A percentile compares a stretch with the other conserved stretches of the same genome.
Conservation (phyloP, 2,797 vertebrate genomes). For the Acrossocheilus fasciatus region DNA sequence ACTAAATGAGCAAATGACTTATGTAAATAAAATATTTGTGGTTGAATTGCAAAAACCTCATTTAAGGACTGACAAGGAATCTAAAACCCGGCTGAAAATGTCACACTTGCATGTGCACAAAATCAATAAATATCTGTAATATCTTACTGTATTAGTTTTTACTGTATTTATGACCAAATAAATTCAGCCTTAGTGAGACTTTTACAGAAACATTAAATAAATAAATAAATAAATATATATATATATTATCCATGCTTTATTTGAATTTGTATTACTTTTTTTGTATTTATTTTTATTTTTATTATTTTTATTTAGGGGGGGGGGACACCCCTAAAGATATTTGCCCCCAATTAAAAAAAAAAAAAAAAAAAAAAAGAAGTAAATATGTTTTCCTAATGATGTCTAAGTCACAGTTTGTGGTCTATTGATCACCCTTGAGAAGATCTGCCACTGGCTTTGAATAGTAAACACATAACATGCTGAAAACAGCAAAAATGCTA, state of each 20-base stretch:
- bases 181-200: not conserved
- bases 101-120: not conserved
- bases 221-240: too few relatives aligned
- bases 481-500: slow-evolving; percentile 4
- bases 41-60: not conserved
- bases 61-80: not conserved
- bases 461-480: slow-evolving; percentile 47
- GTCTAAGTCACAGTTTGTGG: not conserved
- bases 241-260: too few relatives aligned
- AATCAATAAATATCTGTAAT: not conserved
- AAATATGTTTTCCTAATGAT: slow-evolving; percentile 46
- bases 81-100: not conserved
- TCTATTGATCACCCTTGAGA: slow-evolving; percentile 48
- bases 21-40: slow-evolving; percentile 10
- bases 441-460: slow-evolving; percentile 54
- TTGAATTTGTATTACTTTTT: too few relatives aligned
- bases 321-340: not conserved
- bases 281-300: too few relatives aligned
- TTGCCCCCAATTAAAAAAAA: not conserved
- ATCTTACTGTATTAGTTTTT: not conserved
- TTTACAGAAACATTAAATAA: too few relatives aligned
- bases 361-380: too few relatives aligned
- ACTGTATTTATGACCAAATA: not conserved
- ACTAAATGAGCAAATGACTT: slow-evolving; percentile 16
- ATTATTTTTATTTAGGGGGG: too few relatives aligned